These are phyloP conservation scores for Anomalospiza imberbis DNA, from an alignment of 2,797 vertebrate species.

Conservation along the genomic window DNA sequence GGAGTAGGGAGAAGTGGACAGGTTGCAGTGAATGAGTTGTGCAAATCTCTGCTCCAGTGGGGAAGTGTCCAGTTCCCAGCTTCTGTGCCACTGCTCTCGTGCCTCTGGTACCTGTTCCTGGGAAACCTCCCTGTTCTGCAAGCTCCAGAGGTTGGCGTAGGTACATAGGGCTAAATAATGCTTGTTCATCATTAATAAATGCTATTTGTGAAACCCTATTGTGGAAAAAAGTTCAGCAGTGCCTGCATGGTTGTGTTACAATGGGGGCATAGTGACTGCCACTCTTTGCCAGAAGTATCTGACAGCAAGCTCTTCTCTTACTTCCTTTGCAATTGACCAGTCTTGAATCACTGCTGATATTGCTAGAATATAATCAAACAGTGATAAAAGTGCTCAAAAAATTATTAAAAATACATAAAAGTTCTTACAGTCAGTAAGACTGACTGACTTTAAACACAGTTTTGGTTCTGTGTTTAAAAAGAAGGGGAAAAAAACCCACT, in stretches of 20 bases:
- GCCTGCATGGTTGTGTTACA: neutral
- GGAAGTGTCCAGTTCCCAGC: neutral
- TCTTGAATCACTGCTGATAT: neutral
- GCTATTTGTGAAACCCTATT: neutral
- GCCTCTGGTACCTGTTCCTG: neutral
- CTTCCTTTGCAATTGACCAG: neutral
- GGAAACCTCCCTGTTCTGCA: neutral
- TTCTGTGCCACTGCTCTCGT: rapidly evolving
- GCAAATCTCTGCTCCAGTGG: neutral
- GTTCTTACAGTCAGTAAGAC: neutral
- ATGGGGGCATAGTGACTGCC: neutral
- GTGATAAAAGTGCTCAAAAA: neutral
- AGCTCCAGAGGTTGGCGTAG: neutral
- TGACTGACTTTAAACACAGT: neutral
- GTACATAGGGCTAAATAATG: neutral
- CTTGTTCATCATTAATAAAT: neutral
- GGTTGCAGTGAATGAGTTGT: neutral
- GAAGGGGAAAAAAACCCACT: neutral
- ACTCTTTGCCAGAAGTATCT: neutral
- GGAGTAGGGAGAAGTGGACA: neutral
- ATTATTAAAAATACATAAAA: neutral
- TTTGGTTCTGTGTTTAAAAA: neutral
- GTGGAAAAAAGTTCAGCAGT: neutral
- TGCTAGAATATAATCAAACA: neutral
- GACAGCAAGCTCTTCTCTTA: neutral